Base-by-base conservation (phyloP, 1,140 invertebrate species). In the Sinonovacula constricta region DNA sequence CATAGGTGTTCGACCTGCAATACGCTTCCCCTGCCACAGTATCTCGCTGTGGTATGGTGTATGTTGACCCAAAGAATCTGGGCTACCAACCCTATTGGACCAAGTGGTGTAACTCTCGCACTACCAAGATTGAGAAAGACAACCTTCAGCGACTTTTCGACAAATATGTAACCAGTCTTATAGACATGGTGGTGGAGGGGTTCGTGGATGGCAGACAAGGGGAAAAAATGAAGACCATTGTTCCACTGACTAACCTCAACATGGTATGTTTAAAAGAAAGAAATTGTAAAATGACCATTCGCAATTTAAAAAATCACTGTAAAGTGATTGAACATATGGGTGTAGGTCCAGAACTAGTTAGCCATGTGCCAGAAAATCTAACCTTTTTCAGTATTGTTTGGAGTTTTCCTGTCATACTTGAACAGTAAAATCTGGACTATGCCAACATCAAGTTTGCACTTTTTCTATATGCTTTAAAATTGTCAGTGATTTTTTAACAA, bases 31-130 rank as follows among this genome's bases (percentile, higher is more conserved):
- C 91, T 22, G 91, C 91, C 26, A 91, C 91, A 22, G 90, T 92
- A 15, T 92, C 91, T 15, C 83, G 91, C 39, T 91, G 91, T 87
- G 91, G 91, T 76, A 92, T 92, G 91, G 91, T 92, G 0, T 92
- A 89, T 74, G 91, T 92, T 12, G 96, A 97, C 86, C 96, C 96
- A 0, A 96, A 97, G 89, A 96, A 96, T 91, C 91, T 98, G 31
- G 95, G 96, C 0, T 96, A 95, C 87, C 92, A 94, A 79, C 96
- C 96, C 0, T 97, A 94, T 90, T 97, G 96, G 95, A 92, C 95
- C 49, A 93, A 94, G 88, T 97, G 94, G 94, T 91, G 90, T 79
- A 87, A 84, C 90, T 71, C 87, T 87, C 78, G 87, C n/a, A 80
- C 82, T 12, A 86, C 51, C 62, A 90, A 88, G 71, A 56, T 79